Evolutionary conservation across 2,113 vertebrate species (phyloP), one percentile per base, ranked within the genome.

Genomic region (Hyla sarda): DNA sequence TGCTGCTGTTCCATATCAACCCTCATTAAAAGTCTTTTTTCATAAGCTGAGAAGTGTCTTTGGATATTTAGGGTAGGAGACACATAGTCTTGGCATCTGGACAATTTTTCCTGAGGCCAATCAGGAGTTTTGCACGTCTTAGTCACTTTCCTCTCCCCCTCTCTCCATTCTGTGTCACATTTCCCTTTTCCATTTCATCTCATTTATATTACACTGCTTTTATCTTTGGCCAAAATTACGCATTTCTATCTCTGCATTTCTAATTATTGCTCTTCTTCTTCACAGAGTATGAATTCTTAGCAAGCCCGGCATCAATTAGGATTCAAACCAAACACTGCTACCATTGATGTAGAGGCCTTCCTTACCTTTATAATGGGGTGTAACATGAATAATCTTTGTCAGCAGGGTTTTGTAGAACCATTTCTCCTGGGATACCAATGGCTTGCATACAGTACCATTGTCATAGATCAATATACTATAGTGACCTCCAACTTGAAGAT

Each of bases 381-480:
- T 88, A 78, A 88, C 60, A 32, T 67, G 12, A 30, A 34, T 32
- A 37, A 82, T 86, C 8, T 88, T 65, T 34, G 23, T n/a, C 1
- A 50, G 77, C 62, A 86, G 76, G 0, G 82, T 62, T 62, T 88
- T 34, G 48, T 88, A 80, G 48, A 88, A 86, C 32, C 52, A 32
- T 60, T 86, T 82, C 48, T 88, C 76, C 19, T 78, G 56, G 25
- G 82, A 73, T 32, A 86, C 65, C 25, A 86, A 75, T n/a, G 83
- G 87, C 34, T 86, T 88, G 76, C 62, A 88, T 14, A 86, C 41
- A 37, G 87, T 86, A n/a, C 62, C 56, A 41, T 48, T 37, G 47
- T 86, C 83, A 71, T 88, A 86, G 32, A 30, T 23, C 34, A 88
- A 41, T 16, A 86, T 88, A 25, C 75, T 65, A 3, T 60, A 73